Base-by-base conservation (phyloP, 1,140 invertebrate species). In the Pogonus chalceus region DNA sequence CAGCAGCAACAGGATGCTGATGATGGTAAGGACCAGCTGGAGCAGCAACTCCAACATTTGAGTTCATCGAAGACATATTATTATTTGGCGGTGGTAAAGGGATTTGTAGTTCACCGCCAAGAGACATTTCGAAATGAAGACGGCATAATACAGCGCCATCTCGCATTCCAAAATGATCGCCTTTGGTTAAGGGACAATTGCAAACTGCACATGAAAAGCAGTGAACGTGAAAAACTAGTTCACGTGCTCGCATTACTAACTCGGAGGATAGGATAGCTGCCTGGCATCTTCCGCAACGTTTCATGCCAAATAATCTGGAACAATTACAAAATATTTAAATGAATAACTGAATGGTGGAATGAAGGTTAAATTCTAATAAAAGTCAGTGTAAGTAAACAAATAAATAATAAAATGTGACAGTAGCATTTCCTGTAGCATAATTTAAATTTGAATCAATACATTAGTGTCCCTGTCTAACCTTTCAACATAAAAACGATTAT, bases 131-230 rank as follows among this genome's bases (percentile, higher is more conserved):
- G 73, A 90, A 92, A 72, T 92, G 89, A 53, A 86, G 74, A 63
- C 88, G 82, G 66, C 57, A 72, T 37, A 58, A 54, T 22, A 92
- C 85, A 23, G 84, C 81, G 10, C 85, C 83, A 60, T 90, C 86
- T 55, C 88, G 79, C 76, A 93, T 90, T 31, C 93, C 93, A 71
- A 95, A 97, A 60, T 94, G 90, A 69, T 98, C 94, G 16, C 95
- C 88, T 69, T 91, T 91, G 37, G 83, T 90, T 43, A 90, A 75
- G 1, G 84, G 81, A 14, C 84, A 78, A 67, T 85, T 84, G 74
- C 95, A 98, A n/a, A 88, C 82, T 14, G 88, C 85, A 71, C 95
- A 98, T 3, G 85, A 88, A 76, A 98, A 97, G 73, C 94, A 97
- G 61, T 88, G 85, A 31, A 96, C 84, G 75, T 97, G 95, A 76